These are phyloP conservation scores for Furcifer pardalis DNA, from an alignment of 2,797 vertebrate genomes.

Conservation along the genomic window DNA sequence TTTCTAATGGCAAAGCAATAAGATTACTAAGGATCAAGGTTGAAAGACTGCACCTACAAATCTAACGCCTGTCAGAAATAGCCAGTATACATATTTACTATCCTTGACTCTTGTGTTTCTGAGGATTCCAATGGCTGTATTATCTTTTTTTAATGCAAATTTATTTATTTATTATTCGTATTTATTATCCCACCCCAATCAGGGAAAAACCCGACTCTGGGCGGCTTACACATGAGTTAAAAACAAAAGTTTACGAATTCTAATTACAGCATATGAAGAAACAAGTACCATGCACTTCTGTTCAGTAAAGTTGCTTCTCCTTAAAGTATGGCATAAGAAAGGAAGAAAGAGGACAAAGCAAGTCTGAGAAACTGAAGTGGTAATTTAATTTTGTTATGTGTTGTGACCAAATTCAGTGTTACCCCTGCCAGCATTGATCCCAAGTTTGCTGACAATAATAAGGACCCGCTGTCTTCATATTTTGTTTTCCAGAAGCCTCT, in stretches of 20 bases:
- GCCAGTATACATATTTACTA: conserved; percentile 77
- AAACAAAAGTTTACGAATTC: conserved; percentile 73
- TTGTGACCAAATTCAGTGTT: conserved; percentile 43
- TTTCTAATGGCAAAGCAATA: conserved; percentile 76
- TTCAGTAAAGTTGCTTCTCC: conserved; percentile 46
- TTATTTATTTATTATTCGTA: too few relatives aligned
- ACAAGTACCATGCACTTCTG: conserved; percentile 49
- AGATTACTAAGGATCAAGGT: conserved; percentile 77
- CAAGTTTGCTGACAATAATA: conserved; percentile 52
- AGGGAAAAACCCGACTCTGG: too few relatives aligned
- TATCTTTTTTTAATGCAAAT: too few relatives aligned
- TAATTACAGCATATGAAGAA: conserved; percentile 66
- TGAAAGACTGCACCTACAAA: conserved; percentile 71
- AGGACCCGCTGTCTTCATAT: conserved; percentile 40
- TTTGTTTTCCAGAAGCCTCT: background rate
- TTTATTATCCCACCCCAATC: too few relatives aligned
- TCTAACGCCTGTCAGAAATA: conserved; percentile 75
- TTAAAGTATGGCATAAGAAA: conserved; percentile 57
- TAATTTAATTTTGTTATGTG: conserved; percentile 56
- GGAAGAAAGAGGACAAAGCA: conserved; percentile 41
- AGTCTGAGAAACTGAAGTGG: conserved; percentile 27
- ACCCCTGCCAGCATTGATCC: conserved; percentile 49
- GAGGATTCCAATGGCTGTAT: conserved; percentile 73
- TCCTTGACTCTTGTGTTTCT: conserved; percentile 67
- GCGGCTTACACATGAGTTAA: too few relatives aligned